These are phyloP conservation scores for Hetaerina titia DNA, from an alignment of 2,888 invertebrate species.

Conservation along the genomic window DNA sequence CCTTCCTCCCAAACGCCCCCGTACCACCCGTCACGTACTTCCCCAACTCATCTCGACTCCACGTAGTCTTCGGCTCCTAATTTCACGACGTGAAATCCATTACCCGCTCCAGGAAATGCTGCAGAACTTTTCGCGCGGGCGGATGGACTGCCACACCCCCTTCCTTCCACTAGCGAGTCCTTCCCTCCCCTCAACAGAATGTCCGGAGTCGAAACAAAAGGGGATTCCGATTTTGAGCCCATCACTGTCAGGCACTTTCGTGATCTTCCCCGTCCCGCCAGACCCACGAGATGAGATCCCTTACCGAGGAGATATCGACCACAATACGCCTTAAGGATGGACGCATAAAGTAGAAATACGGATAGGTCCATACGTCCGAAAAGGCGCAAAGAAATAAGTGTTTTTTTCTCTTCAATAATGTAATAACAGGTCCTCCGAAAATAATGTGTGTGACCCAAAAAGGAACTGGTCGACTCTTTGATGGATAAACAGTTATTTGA, in stretches of 20 bases:
- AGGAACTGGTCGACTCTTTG: neutral
- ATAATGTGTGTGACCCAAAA: neutral
- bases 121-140: neutral
- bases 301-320: neutral
- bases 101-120: slow-evolving; percentile 20
- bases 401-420: neutral
- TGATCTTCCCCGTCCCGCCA: neutral
- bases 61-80: neutral
- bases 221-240: neutral
- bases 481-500: too few species aligned
- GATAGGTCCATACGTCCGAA: too few species aligned
- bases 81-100: slow-evolving; percentile 35
- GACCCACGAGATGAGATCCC: neutral
- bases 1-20: too few species aligned
- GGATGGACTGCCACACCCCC: neutral
- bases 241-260: neutral
- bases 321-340: neutral
- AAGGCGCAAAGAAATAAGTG: too few species aligned
- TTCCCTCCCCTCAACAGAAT: neutral
- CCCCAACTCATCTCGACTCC: neutral
- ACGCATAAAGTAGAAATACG: too few species aligned
- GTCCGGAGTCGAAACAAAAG: slow-evolving; percentile 5
- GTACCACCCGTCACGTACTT: neutral
- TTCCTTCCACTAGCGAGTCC: neutral
- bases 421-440: neutral